Evolutionary conservation across 2,113 vertebrate species (phyloP).

Genomic region (Laterallus jamaicensis): DNA sequence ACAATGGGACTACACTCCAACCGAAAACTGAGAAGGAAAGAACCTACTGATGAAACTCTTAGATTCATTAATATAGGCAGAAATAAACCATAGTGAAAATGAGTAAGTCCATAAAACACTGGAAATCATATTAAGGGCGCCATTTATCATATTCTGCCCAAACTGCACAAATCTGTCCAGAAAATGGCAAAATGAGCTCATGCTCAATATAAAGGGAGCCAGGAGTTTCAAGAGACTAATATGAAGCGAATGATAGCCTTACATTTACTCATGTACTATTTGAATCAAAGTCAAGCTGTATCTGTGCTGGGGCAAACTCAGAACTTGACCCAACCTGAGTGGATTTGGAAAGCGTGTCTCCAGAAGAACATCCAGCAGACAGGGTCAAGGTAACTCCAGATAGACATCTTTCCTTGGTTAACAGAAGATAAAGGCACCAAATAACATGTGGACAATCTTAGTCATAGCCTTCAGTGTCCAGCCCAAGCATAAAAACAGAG

Average conservation of each 20-base stretch:
- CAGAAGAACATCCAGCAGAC: background rate
- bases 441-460: background rate
- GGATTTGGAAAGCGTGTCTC: background rate
- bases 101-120: background rate
- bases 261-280: background rate
- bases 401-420: background rate
- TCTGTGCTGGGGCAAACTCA: background rate
- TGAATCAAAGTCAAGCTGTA: background rate
- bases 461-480: background rate
- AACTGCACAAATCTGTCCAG: constrained; percentile 12
- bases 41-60: background rate
- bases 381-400: background rate
- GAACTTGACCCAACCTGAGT: background rate
- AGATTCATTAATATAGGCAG: background rate
- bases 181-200: constrained; percentile 39
- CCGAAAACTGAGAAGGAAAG: background rate
- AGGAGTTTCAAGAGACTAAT: background rate
- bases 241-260: constrained; percentile 6
- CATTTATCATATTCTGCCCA: background rate
- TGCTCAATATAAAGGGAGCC: background rate
- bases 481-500: background rate
- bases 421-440: background rate
- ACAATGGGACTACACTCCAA: background rate
- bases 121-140: background rate
- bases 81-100: background rate